A percentile compares a stretch with the other conserved stretches of the same genome.
Conservation (phyloP, 2,797 vertebrate genomes). For the Oreonectes daqikongensis region DNA sequence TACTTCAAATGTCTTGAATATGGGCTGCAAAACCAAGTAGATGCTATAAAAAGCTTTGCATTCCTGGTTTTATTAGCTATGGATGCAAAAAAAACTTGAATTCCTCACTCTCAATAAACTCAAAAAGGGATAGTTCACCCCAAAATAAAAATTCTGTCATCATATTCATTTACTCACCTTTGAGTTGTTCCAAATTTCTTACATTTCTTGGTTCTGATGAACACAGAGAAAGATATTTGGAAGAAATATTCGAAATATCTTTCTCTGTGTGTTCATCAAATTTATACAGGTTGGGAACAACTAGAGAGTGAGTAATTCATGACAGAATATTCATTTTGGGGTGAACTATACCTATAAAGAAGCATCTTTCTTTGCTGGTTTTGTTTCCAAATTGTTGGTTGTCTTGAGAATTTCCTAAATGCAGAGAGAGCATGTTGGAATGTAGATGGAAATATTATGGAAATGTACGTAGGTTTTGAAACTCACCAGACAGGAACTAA, state of each 20-base stretch:
- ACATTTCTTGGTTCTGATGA: too few relatives aligned
- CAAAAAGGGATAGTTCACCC: too few relatives aligned
- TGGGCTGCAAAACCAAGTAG: not conserved
- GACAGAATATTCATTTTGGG: too few relatives aligned
- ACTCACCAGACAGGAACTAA: not conserved
- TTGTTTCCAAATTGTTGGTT: not conserved
- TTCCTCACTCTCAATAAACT: not conserved
- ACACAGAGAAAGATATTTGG: too few relatives aligned
- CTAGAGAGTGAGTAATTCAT: too few relatives aligned
- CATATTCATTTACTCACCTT: too few relatives aligned
- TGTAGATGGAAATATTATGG: too few relatives aligned
- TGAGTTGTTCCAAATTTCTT: too few relatives aligned
- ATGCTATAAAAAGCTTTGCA: conserved; percentile 9
- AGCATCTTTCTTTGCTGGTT: conserved; percentile 1
- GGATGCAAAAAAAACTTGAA: conserved; percentile 11
- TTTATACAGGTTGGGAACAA: too few relatives aligned
- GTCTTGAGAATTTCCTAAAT: not conserved
- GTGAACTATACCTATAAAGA: not conserved
- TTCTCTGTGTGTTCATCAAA: too few relatives aligned
- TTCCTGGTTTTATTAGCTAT: conserved; percentile 10
- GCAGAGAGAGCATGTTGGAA: not conserved
- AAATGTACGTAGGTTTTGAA: not conserved
- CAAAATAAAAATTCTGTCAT: too few relatives aligned
- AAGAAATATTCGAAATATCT: too few relatives aligned
- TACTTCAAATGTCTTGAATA: conserved; percentile 18